These are phyloP conservation scores for Varanus salvator DNA, from an alignment of 2,113 vertebrate species.

Conservation along the genomic window DNA sequence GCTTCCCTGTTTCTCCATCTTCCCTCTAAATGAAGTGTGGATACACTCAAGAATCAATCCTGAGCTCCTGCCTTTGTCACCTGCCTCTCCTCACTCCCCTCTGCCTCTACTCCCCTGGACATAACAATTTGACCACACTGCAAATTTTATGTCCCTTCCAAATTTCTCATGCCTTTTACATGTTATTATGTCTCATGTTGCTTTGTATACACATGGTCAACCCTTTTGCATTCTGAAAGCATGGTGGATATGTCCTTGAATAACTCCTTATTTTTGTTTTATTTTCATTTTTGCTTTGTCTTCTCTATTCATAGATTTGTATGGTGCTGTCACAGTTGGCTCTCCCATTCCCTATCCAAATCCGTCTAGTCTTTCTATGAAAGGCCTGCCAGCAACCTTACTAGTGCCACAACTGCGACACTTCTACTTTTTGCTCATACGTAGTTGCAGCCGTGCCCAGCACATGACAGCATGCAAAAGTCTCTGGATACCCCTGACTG, in stretches of 20 bases:
- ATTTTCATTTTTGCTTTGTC: background rate
- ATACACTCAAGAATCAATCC: too few species aligned
- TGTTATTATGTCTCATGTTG: background rate
- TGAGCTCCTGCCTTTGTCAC: too few species aligned
- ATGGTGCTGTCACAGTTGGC: background rate
- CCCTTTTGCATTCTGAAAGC: background rate
- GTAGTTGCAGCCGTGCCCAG: conserved; percentile 36
- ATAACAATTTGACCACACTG: too few species aligned
- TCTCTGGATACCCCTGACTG: conserved; percentile 48
- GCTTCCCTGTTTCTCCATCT: too few species aligned
- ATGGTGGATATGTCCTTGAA: background rate
- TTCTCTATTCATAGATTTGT: background rate
- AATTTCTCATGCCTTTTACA: background rate
- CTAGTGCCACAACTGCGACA: background rate
- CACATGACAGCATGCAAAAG: conserved; percentile 46
- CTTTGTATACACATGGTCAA: background rate
- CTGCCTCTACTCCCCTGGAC: too few species aligned
- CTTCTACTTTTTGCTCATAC: conserved; percentile 41
- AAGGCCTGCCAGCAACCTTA: conserved; percentile 34
- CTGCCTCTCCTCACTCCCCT: too few species aligned
- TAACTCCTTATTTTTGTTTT: background rate
- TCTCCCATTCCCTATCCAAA: background rate
- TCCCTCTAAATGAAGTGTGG: too few species aligned
- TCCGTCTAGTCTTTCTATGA: background rate
- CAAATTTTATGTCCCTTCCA: background rate